Evolutionary conservation across 2,888 invertebrate species (phyloP).

Genomic region (Hipparchia sbordonii): DNA sequence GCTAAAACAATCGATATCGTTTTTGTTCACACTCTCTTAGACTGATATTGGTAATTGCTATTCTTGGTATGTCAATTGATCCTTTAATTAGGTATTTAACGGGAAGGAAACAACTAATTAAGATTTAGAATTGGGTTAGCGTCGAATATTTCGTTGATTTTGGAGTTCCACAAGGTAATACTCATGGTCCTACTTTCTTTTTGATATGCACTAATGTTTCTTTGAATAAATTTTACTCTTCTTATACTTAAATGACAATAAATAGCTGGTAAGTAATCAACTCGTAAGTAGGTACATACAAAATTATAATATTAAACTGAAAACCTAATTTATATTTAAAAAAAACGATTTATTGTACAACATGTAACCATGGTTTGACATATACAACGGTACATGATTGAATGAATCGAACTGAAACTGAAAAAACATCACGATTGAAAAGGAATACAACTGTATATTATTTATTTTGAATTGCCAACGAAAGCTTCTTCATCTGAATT

Average conservation of each 20-base stretch:
- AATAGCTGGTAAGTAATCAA: no score
- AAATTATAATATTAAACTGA: no score
- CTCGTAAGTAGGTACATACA: no score
- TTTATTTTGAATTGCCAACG: constrained; percentile 11
- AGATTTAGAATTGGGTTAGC: constrained; percentile 14
- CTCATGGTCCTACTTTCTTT: neutral
- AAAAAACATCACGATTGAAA: constrained; percentile 7
- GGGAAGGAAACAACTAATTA: constrained; percentile 9
- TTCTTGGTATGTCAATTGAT: neutral
- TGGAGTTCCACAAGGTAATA: constrained; percentile 6
- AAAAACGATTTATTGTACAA: neutral
- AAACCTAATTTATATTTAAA: no score
- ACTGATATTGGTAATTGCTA: constrained; percentile 16
- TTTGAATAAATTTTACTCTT: no score
- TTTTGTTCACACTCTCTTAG: constrained; percentile 21
- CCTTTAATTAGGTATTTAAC: constrained; percentile 7
- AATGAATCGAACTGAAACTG: constrained; percentile 10
- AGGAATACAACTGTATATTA: neutral
- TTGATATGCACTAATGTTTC: neutral
- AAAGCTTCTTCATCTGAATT: constrained; percentile 5
- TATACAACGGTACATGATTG: neutral
- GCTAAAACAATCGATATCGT: constrained; percentile 19
- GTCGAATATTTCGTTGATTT: constrained; percentile 6
- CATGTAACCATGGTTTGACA: neutral
- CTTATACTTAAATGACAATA: no score